These are phyloP conservation scores for Accipiter cooperii DNA, from an alignment of 2,113 vertebrate genomes.

Conservation along the genomic window DNA sequence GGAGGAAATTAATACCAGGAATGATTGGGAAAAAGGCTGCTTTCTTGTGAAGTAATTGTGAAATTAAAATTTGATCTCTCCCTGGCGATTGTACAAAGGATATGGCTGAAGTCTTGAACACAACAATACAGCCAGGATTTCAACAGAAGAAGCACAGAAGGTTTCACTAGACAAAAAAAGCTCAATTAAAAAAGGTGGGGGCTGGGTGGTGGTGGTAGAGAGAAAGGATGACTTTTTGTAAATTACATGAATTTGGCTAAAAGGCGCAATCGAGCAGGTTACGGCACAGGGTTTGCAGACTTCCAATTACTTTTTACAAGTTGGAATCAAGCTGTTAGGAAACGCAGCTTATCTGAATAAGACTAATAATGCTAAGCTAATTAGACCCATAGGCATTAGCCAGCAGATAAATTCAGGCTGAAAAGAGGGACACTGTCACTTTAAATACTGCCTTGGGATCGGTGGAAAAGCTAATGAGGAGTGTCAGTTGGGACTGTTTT, in stretches of 20 bases:
- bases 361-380: constrained; percentile 69
- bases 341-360: constrained; percentile 65
- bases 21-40: constrained; percentile 55
- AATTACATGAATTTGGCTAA: constrained; percentile 60
- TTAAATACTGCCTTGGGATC: constrained; percentile 73
- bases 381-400: constrained; percentile 64
- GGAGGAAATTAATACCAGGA: constrained; percentile 69
- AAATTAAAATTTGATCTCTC: constrained; percentile 72
- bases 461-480: constrained; percentile 71
- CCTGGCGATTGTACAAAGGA: constrained; percentile 48
- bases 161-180: constrained; percentile 35
- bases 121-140: not conserved
- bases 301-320: constrained; percentile 70
- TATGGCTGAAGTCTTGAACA: not conserved
- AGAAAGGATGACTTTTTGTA: constrained; percentile 7
- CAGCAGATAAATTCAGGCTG: constrained; percentile 64
- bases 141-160: not conserved
- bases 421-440: constrained; percentile 72
- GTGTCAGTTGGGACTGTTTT: constrained; percentile 72
- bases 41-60: constrained; percentile 73
- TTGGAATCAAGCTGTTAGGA: constrained; percentile 68
- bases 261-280: constrained; percentile 52
- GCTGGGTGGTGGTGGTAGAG: no score
- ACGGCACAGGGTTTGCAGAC: constrained; percentile 31
- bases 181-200: not conserved